Evolutionary conservation across 2,113 vertebrate species (phyloP), one percentile per base, ranked within the genome.

Genomic region (Cavia aperea): DNA sequence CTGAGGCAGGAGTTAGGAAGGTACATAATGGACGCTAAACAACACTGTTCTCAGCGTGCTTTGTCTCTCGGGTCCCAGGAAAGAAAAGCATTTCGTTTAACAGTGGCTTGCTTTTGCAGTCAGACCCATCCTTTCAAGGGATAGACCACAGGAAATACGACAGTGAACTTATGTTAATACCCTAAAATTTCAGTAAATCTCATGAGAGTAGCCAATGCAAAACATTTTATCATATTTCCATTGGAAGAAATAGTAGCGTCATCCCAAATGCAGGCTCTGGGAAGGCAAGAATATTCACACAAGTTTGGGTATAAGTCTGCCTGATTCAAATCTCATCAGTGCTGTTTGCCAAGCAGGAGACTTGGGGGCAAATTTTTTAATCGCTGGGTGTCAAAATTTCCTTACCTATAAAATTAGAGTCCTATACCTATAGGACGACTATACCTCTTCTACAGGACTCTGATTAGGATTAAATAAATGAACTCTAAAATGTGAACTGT

Each of bases 51-150:
- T 94, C 62, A 33, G 31, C 1, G 4, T 81, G 11, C 8, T 72
- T 89, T 89, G 6, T 81, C 83, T 65, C 54, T 87, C 21, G 0
- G 24, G 54, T 77, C 86, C 13, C 49, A 60, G 49, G 51, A 85
- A 91, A 91, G 72, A 77, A 86, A 90, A 93, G n/a, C 7, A 46
- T 93, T 75, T 91, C 90, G 78, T 54, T 87, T 90, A 58, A 82
- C 14, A 86, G 84, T 77, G 1, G 70, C n/a, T 93, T 72, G 33
- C 49, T 86, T 89, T 85, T 24, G 49, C 58, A 19, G 5, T 82
- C 46, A 86, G 46, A 81, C 77, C 54, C 26, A 4, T 16, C 23
- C 60, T 84, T 88, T 78, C 13, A 11, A 33, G 19, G 60, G 39
- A 4, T 82, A 43, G n/a, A n/a, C 16, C 39, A 60, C 23, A 33